A percentile compares a stretch with the other conserved stretches of the same genome.
phyloP scores from a whole-genome alignment of 2,888 invertebrate genomes.

The Saturnia japonica region DNA sequence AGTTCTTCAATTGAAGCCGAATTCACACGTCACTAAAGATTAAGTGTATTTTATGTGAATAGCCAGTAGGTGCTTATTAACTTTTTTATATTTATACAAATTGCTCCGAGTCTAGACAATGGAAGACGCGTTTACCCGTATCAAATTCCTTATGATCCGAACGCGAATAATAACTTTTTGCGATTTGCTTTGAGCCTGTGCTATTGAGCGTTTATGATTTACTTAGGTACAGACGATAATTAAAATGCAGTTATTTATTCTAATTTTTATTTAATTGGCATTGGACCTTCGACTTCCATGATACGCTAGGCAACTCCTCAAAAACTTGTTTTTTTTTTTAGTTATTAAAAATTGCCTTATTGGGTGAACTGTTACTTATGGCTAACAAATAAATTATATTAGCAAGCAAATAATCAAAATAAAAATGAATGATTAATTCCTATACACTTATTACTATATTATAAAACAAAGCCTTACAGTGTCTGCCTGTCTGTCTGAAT shows the following conservation, averaged over 20 bases:
- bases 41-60: slow-evolving; percentile 37
- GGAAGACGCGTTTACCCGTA: slow-evolving; percentile 28
- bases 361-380: too few species aligned
- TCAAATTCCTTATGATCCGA: slow-evolving; percentile 40
- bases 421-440: too few species aligned
- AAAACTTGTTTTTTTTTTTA: too few species aligned
- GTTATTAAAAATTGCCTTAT: too few species aligned
- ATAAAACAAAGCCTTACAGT: too few species aligned
- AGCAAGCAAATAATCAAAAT: too few species aligned
- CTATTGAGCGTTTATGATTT: background rate
- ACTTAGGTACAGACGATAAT: background rate
- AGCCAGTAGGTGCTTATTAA: slow-evolving; percentile 32
- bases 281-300: too few species aligned
- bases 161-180: slow-evolving; percentile 35
- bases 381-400: too few species aligned
- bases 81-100: slow-evolving; percentile 41
- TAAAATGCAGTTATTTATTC: background rate
- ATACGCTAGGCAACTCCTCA: too few species aligned
- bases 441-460: too few species aligned
- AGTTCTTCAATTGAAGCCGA: slow-evolving; percentile 40
- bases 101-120: slow-evolving; percentile 47
- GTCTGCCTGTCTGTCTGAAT: too few species aligned
- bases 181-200: background rate
- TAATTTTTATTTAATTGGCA: background rate
- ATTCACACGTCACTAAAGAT: slow-evolving; percentile 59